phyloP scores from a whole-genome alignment of 2,888 invertebrate species.

The Colletes collaris region DNA sequence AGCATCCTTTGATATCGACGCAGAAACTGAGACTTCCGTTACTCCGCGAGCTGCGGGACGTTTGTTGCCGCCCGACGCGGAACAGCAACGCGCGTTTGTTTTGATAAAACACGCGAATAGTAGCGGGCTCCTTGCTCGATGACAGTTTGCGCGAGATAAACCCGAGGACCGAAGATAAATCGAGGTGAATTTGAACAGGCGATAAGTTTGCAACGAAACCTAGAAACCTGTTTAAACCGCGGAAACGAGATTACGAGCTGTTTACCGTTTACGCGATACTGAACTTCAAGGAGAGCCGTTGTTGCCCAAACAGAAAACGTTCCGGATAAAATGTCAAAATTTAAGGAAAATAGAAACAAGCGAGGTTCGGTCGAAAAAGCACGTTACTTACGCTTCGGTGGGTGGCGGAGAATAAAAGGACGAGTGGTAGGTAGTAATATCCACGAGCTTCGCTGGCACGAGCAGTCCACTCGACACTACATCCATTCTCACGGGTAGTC shows the following conservation, averaged over 20 bases:
- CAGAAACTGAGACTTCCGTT: slow-evolving; percentile 51
- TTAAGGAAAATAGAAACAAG: no score
- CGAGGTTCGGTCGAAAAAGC: no score
- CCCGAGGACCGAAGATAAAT: neutral
- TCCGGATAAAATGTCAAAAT: no score
- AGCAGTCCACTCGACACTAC: slow-evolving; percentile 73
- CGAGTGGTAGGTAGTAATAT: slow-evolving; percentile 78
- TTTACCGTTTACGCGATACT: neutral
- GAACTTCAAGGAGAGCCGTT: neutral
- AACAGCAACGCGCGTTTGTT: slow-evolving; percentile 12
- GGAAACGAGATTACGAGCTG: neutral
- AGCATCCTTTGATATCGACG: slow-evolving; percentile 67
- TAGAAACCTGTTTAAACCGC: slow-evolving; percentile 9
- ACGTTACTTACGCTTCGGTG: slow-evolving; percentile 81
- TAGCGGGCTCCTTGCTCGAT: neutral
- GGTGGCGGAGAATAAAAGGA: slow-evolving; percentile 81
- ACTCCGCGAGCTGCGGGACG: slow-evolving; percentile 4
- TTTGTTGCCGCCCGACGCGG: neutral
- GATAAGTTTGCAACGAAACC: slow-evolving; percentile 22
- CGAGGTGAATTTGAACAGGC: slow-evolving; percentile 19
- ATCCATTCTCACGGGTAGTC: slow-evolving; percentile 74
- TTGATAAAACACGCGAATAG: slow-evolving; percentile 15
- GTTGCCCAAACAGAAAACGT: neutral
- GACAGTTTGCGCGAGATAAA: slow-evolving; percentile 27
- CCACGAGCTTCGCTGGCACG: slow-evolving; percentile 76